Base-by-base conservation (phyloP, 2,888 invertebrate genomes). In the Cataglyphis livida region DNA sequence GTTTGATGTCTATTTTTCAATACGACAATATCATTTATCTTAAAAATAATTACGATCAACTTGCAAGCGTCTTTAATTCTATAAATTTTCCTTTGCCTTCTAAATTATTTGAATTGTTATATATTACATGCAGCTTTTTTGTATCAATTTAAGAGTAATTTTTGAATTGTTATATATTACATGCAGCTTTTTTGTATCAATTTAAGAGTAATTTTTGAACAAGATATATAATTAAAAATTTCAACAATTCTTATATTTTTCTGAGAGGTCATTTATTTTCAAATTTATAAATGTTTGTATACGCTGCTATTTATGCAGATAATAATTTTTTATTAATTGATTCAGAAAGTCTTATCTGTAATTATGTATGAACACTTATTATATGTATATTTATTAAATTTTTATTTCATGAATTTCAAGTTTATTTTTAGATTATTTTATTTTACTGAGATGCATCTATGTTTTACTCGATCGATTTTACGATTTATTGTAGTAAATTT, bases 361-460 rank as follows among this genome's bases (percentile, higher is more conserved):
- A 41, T 28, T 44, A 59, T 3, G 15, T 59, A 0, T 6, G 1
- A 5, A 59, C 3, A 59, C 18, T 62, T 32, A 6, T 35, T 48
- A 44, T 48, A 18, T 15, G 3, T 64, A 64, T 6, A 41, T 6
- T 38, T 15, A 0, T 65, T 12, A 65, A 12, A 65, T 51, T 6
- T 28, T 68, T 25, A n/a, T 48, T n/a, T 68, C 7, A n/a, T n/a
- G n/a, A 41, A 41, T 70, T 12, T 48, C 12, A n/a, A 25, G 28
- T 70, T 5, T 54, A 35, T 48, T 74, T 2, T 57, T 71, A 25
- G 5, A 74, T 61, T n/a, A n/a, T n/a, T n/a, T n/a, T n/a, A n/a
- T n/a, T 32, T 0, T 12, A 7, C 21, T 28, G 0, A 2, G 25
- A n/a, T 38, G 32, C 0, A 44, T 41, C 4, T 59, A 2, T 12